These are phyloP conservation scores for Pollimyrus isidori DNA, from an alignment of 2,113 vertebrate genomes.

Conservation along the genomic window DNA sequence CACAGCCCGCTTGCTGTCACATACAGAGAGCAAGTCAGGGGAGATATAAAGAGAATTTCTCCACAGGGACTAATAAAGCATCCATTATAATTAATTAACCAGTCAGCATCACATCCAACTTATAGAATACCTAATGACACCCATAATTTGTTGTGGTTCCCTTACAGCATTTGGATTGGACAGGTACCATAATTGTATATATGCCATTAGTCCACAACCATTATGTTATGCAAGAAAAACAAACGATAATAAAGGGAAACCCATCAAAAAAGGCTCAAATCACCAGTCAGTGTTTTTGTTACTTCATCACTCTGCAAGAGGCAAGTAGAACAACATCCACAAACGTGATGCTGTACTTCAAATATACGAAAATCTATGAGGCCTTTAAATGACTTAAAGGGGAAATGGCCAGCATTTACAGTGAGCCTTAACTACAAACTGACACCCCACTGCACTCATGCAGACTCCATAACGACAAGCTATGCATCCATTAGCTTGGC, in stretches of 20 bases:
- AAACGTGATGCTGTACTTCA: not conserved
- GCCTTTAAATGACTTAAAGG: not conserved
- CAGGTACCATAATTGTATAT: not conserved
- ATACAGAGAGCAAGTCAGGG: too few relatives aligned
- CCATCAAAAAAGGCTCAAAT: not conserved
- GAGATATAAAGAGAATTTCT: too few relatives aligned
- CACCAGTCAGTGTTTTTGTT: not conserved
- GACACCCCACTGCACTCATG: not conserved
- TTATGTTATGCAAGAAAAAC: not conserved
- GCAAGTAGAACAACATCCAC: not conserved
- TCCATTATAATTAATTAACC: not conserved
- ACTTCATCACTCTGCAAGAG: not conserved
- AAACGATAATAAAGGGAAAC: not conserved
- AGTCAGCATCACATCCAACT: not conserved
- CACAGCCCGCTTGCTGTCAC: too few relatives aligned
- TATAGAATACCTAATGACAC: not conserved
- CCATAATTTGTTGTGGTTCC: not conserved
- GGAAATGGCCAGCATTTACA: not conserved
- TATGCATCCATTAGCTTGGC: not conserved
- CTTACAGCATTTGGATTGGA: not conserved
- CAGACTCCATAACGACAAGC: not conserved
- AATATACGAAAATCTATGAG: not conserved
- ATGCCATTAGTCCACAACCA: not conserved
- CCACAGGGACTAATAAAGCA: too few relatives aligned
- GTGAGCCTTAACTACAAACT: not conserved